phyloP scores from a whole-genome alignment of 2,113 vertebrate species.

The Brachionichthys hirsutus region DNA sequence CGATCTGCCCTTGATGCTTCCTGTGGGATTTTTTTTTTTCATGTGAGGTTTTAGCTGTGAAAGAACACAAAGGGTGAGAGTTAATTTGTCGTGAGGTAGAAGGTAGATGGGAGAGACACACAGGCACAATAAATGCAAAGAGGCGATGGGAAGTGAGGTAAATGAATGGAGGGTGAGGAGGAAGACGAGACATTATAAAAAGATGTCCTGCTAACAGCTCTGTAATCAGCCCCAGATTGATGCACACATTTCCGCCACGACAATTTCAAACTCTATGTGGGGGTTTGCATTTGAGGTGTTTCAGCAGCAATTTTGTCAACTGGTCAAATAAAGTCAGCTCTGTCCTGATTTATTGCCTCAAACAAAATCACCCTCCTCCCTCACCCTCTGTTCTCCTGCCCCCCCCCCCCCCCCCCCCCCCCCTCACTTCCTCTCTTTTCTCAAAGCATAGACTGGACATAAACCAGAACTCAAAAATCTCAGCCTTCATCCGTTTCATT shows the following conservation, averaged over 20 bases:
- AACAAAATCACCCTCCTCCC: slow-evolving; percentile 26
- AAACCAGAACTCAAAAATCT: slow-evolving; percentile 20
- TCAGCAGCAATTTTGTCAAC: slow-evolving; percentile 24
- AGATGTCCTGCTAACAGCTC: neutral
- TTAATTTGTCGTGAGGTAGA: neutral
- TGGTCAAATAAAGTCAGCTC: slow-evolving; percentile 48
- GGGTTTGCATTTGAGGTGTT: slow-evolving; percentile 9
- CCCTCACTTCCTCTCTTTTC: neutral
- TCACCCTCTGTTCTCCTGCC: slow-evolving; percentile 2
- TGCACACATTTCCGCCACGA: neutral
- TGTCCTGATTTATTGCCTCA: slow-evolving; percentile 45
- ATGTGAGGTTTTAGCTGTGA: neutral
- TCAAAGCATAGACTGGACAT: slow-evolving; percentile 14
- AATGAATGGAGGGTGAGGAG: neutral
- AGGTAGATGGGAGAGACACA: neutral
- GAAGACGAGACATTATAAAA: neutral
- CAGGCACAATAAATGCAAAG: neutral
- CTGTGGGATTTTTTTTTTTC: slow-evolving; percentile 7
- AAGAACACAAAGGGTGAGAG: neutral
- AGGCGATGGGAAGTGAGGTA: too few species aligned
- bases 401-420: slow-evolving; percentile 1
- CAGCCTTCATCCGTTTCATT: neutral
- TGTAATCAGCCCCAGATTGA: slow-evolving; percentile 7
- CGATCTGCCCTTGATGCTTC: slow-evolving; percentile 8
- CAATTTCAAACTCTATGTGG: neutral